phyloP scores from a whole-genome alignment of 2,113 vertebrate genomes.

The Corapipo altera region DNA sequence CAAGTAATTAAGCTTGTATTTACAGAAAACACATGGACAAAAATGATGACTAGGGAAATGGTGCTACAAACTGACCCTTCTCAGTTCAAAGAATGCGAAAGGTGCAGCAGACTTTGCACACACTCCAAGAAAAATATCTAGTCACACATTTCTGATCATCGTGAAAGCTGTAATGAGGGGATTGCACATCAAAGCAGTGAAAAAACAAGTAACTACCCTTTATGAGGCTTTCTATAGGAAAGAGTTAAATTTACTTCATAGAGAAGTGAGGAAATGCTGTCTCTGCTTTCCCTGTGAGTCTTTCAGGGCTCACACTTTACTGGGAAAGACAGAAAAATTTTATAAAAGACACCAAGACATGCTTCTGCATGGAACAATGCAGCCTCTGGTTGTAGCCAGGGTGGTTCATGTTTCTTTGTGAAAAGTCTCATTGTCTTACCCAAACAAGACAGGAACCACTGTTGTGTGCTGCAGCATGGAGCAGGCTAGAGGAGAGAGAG shows the following conservation, averaged over 20 bases:
- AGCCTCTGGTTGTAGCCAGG: background rate
- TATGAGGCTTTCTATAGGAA: background rate
- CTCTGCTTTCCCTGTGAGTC: background rate
- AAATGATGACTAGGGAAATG: background rate
- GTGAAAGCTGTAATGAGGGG: background rate
- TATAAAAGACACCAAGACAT: background rate
- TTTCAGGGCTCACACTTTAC: background rate
- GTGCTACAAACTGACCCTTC: background rate
- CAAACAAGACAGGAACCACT: background rate
- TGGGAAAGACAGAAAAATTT: background rate
- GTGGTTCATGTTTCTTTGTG: background rate
- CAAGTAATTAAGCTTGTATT: constrained; percentile 18
- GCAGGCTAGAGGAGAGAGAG: background rate
- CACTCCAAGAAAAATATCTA: background rate
- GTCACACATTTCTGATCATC: background rate
- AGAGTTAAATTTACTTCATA: background rate
- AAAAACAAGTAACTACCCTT: background rate
- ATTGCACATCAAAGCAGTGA: background rate
- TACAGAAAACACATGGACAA: constrained; percentile 14
- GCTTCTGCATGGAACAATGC: background rate
- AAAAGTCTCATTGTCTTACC: background rate
- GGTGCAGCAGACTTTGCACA: background rate
- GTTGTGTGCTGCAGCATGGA: background rate
- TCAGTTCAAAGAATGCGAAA: background rate
- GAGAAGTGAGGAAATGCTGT: background rate